A percentile compares a stretch with the other conserved stretches of the same genome.
Conservation (phyloP, 2,888 invertebrate species). For the Branchipolynoe longqiensis region DNA sequence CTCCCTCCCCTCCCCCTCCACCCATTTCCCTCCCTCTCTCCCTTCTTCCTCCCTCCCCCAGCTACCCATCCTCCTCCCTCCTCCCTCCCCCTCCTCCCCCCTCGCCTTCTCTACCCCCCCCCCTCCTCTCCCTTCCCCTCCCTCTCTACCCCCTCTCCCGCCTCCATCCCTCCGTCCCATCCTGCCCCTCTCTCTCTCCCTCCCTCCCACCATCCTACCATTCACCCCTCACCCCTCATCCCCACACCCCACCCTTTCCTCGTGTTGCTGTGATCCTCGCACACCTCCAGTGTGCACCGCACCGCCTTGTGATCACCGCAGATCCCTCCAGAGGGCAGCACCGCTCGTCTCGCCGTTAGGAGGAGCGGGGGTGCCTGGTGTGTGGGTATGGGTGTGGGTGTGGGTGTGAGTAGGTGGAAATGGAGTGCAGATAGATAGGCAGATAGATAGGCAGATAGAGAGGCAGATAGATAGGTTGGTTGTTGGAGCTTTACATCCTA, state of each 20-base stretch:
- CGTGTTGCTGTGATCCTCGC: neutral
- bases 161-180: too few species aligned
- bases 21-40: constrained; percentile 3
- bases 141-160: neutral
- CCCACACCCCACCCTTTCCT: too few species aligned
- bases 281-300: neutral
- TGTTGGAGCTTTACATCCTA: too few species aligned
- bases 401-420: neutral
- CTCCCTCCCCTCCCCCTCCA: neutral
- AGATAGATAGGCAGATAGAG: too few species aligned
- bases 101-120: neutral
- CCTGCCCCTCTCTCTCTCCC: too few species aligned
- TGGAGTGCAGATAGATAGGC: neutral
- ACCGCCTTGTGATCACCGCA: neutral
- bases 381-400: neutral
- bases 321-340: constrained; percentile 29
- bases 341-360: neutral
- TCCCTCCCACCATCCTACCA: neutral
- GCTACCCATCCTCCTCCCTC: neutral
- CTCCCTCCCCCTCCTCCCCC: constrained; percentile 22
- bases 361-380: neutral
- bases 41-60: neutral
- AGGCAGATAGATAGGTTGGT: too few species aligned
- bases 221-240: neutral
- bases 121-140: neutral